phyloP scores from a whole-genome alignment of 2,888 invertebrate genomes.

The Eupithecia vulgata region DNA sequence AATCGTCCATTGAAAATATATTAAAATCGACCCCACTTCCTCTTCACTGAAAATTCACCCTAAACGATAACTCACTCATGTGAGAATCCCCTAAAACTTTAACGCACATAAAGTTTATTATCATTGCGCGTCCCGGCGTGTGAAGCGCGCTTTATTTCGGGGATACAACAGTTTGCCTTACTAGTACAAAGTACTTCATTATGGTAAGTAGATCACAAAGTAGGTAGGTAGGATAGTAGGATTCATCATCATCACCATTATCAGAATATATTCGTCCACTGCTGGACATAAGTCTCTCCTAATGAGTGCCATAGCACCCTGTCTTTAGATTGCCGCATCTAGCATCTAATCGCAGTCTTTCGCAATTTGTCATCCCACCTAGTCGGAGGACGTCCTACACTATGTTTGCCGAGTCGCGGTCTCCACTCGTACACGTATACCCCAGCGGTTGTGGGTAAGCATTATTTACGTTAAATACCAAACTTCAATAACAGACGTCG shows the following conservation, averaged over 20 bases:
- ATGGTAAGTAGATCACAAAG: background rate
- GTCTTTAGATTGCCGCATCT: too few relatives aligned
- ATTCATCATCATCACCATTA: too few relatives aligned
- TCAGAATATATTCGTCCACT: too few relatives aligned
- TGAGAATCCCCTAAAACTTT: constrained; percentile 30
- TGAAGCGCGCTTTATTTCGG: constrained; percentile 18
- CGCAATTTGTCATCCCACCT: too few relatives aligned
- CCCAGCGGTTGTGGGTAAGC: background rate
- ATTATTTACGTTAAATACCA: too few relatives aligned
- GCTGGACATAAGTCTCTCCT: too few relatives aligned
- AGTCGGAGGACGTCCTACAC: too few relatives aligned
- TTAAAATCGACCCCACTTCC: background rate
- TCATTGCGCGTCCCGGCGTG: constrained; percentile 27
- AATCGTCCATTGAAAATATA: background rate
- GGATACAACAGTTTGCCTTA: constrained; percentile 20
- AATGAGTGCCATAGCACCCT: too few relatives aligned
- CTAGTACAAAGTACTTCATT: constrained; percentile 8
- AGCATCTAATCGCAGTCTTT: too few relatives aligned
- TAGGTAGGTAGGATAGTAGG: background rate
- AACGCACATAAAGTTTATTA: constrained; percentile 42
- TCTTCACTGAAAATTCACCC: background rate
- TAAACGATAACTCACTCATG: background rate
- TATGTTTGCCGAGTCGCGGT: too few relatives aligned
- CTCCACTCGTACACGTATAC: too few relatives aligned
- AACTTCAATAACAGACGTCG: too few relatives aligned